Evolutionary conservation across 2,888 invertebrate species (phyloP).

Genomic region (Aleiodes leptofemur): DNA sequence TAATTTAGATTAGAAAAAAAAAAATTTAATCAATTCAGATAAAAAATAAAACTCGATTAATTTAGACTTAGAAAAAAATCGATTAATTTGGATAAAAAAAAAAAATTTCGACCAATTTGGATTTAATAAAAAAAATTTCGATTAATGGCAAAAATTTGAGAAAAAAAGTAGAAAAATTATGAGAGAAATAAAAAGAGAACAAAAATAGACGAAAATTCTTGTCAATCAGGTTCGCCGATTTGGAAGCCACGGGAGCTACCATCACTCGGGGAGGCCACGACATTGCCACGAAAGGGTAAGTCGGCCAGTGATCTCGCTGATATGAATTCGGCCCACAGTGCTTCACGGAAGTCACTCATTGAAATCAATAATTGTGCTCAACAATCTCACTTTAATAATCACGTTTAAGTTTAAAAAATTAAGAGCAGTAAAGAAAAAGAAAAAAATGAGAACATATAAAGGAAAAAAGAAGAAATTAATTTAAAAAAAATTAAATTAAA

Average conservation of each 20-base stretch:
- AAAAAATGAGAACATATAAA: conserved; percentile 44
- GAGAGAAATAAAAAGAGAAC: not conserved
- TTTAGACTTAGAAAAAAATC: too few relatives aligned
- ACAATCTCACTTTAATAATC: conserved; percentile 75
- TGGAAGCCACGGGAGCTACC: conserved; percentile 96
- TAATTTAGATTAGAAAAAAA: too few relatives aligned
- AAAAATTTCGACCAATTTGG: too few relatives aligned
- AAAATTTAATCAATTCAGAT: too few relatives aligned
- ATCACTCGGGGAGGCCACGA: conserved; percentile 80
- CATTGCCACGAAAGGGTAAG: conserved; percentile 81
- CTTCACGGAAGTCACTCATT: conserved; percentile 79
- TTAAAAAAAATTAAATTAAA: conserved; percentile 18
- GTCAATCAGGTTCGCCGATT: conserved; percentile 91
- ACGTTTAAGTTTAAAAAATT: conserved; percentile 72
- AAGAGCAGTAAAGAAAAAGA: conserved; percentile 44
- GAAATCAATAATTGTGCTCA: conserved; percentile 76
- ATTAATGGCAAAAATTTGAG: conserved; percentile 23
- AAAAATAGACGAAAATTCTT: conserved; percentile 47
- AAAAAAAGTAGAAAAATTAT: conserved; percentile 18
- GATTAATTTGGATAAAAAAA: too few relatives aligned
- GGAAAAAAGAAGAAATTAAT: conserved; percentile 2
- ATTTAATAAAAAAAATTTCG: too few relatives aligned
- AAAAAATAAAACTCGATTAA: too few relatives aligned
- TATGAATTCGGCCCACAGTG: conserved; percentile 77
- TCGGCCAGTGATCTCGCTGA: conserved; percentile 74